Base-by-base conservation (phyloP, 2,888 invertebrate genomes). In the Lithophane ornitopus region DNA sequence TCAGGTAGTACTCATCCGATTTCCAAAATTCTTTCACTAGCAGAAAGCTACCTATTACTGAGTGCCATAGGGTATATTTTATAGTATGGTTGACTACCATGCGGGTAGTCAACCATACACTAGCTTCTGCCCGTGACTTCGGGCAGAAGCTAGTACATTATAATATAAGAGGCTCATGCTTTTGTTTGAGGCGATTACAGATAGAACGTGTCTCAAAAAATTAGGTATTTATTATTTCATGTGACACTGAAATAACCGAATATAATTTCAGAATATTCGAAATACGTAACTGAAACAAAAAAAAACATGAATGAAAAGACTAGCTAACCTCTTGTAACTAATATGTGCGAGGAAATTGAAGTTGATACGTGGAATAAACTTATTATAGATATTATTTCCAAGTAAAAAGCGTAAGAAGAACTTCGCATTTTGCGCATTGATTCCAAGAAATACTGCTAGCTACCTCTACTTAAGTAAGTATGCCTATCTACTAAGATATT, bases 381-480 rank as follows among this genome's bases (percentile, higher is more conserved):
- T 74, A 81, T 79, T 66, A 81, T n/a, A n/a, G n/a, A n/a, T 81
- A 80, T 78, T 81, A 76, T 70, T 65, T 63, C 79, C 16, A 70
- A 61, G 58, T 68, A 71, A 80, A 44, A 69, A 49, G 26, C 56
- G 56, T 52, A 44, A 22, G 44, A 62, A 41, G 58, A 49, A 22
- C 26, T 80, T 84, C 61, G 66, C 34, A 54, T 62, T 81, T 66
- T 58, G 41, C 41, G 56, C n/a, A 73, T 84, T 80, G 66, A 80
- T 84, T 84, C 70, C 44, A 49, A 73, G 84, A 81, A 84, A 79
- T 56, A 59, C 61, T 61, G 41, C 49, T 28, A 65, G 63, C 34
- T 49, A 54, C 19, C 8, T 22, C 2, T 52, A 22, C 14, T 14
- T 7, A 28, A 12, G 69, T 22, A 28, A 12, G 69, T 22, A 28